phyloP scores from a whole-genome alignment of 2,797 vertebrate genomes.

The Xenops minutus region DNA sequence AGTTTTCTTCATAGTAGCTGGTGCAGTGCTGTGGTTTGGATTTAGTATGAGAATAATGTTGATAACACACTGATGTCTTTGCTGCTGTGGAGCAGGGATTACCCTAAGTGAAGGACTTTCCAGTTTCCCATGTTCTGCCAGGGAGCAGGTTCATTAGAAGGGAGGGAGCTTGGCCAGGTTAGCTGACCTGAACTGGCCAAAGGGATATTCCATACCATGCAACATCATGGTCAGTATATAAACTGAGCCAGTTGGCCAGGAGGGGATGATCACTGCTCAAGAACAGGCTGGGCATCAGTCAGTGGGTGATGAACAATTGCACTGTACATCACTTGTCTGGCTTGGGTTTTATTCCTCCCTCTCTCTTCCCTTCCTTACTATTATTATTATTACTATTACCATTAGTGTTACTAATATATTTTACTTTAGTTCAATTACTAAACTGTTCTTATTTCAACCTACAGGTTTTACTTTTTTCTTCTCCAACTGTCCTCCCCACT shows the following conservation, averaged over 20 bases:
- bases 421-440: not conserved
- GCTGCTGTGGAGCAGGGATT: rapidly evolving
- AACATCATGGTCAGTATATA: not conserved
- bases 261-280: rapidly evolving
- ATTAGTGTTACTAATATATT: not conserved
- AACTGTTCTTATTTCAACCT: not conserved
- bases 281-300: not conserved
- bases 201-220: not conserved
- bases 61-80: not conserved
- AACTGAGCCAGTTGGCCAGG: not conserved
- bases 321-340: not conserved
- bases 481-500: not conserved
- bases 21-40: not conserved
- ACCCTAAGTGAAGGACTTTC: not conserved
- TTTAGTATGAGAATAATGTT: not conserved
- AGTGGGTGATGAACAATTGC: rapidly evolving
- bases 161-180: not conserved
- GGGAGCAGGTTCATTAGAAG: not conserved
- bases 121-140: not conserved
- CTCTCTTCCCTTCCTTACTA: not conserved
- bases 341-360: not conserved
- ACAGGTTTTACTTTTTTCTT: not conserved
- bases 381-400: not conserved
- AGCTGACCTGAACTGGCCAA: not conserved
- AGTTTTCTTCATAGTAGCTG: not conserved